Evolutionary conservation across 2,888 invertebrate species (phyloP), one percentile per base, ranked within the genome.

Genomic region (Tiliacea aurago): DNA sequence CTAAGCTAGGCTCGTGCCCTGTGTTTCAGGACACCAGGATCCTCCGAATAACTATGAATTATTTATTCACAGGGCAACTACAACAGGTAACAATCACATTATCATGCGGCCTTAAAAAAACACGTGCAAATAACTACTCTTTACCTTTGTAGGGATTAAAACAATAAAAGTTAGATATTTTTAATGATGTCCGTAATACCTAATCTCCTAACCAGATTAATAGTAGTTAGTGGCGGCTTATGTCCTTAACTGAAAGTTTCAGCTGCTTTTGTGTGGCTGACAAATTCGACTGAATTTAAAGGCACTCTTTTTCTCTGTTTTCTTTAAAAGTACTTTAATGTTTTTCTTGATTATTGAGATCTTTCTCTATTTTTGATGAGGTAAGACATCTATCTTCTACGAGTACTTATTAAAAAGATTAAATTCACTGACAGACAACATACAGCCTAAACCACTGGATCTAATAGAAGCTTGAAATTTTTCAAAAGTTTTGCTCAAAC

Each of bases 61-160:
- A n/a, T n/a, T n/a, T n/a, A n/a, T n/a, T n/a, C n/a, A n/a, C n/a
- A n/a, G n/a, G n/a, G n/a, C n/a, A n/a, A n/a, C 28, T 28, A 28
- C 28, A 28, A 28, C 28, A 2, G 28, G 28, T 28, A 28, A 28
- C 28, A 28, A 28, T 28, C 28, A 28, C 28, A 28, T 28, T 2
- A 20, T 41, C 4, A 41, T 53, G 7, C 28, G 5, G 20, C 37
- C 6, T 15, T 55, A 45, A n/a, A 15, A 55, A 2, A 56, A n/a
- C 28, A 45, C 9, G 28, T 13, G 11, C 15, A 18, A 41, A 9
- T 41, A 47, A n/a, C 2, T 71, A n/a, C 13, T 18, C 18, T 20
- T 15, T 28, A n/a, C 67, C 41, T 71, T 28, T 71, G 41, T 10
- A 72, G 15, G 72, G 56, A 58, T 33, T 58, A n/a, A 41, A 71